Evolutionary conservation across 2,113 vertebrate species (phyloP).

Genomic region (Brienomyrus brachyistius): DNA sequence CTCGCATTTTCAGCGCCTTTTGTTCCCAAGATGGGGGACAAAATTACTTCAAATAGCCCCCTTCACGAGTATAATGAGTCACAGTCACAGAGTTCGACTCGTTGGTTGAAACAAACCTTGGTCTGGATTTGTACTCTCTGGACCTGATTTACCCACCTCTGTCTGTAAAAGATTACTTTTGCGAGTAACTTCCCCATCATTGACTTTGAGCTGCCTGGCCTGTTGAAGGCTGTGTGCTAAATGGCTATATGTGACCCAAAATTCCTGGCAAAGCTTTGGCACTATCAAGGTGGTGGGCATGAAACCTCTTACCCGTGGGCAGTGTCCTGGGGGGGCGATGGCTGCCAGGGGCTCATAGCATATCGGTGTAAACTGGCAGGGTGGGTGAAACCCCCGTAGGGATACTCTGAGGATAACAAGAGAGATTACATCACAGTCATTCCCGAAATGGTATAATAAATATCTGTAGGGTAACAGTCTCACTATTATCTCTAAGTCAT

Average conservation of each 20-base stretch:
- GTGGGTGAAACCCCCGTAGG: constrained; percentile 59
- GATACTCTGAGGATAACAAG: constrained; percentile 59
- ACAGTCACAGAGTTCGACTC: no score
- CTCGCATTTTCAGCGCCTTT: background rate
- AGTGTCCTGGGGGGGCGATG: constrained; percentile 52
- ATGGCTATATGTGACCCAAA: background rate
- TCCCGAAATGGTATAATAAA: background rate
- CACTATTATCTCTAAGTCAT: background rate
- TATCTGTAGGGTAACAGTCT: background rate
- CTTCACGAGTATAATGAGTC: background rate
- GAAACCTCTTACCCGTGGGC: constrained; percentile 54
- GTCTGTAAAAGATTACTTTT: background rate
- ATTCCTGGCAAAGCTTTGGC: background rate
- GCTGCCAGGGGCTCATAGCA: constrained; percentile 65
- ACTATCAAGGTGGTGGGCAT: no score
- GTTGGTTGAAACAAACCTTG: no score
- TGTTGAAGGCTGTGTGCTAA: background rate
- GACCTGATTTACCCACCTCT: no score
- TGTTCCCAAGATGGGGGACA: background rate
- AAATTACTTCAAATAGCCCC: background rate
- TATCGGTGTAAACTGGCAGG: constrained; percentile 60
- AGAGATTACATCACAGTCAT: background rate
- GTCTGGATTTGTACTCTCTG: no score
- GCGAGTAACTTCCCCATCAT: background rate
- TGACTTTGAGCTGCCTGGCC: background rate